Evolutionary conservation across 2,797 vertebrate species (phyloP), one percentile per base, ranked within the genome.

Genomic region (Labroides dimidiatus): DNA sequence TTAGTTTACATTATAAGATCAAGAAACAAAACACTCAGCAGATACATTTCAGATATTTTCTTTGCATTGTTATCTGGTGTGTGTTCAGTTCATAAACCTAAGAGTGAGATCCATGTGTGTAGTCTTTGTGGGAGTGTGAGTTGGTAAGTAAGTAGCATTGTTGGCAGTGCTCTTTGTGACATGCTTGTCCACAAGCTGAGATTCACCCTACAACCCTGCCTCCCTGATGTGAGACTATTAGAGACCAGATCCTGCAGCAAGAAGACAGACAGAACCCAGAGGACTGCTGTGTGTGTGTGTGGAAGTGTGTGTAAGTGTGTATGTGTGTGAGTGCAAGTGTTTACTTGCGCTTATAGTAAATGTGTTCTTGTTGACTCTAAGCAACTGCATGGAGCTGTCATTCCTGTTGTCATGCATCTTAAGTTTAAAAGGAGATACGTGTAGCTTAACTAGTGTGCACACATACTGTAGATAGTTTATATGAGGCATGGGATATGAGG

Each of bases 201-300:
- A 80, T 67, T 82, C 70, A 77, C 48, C 66, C 54, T 20, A 45
- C 61, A 73, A 56, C 67, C 61, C 80, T 49, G 69, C 45, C 63
- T 63, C 44, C 63, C 68, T 64, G 54, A 78, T 68, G 65, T 71
- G 75, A 81, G 71, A 48, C 63, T 19, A 60, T 65, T 50, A 60
- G n/a, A 51, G 43, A 70, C 24, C 15, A 27, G 24, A 57, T 19
- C 69, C 75, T 67, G 59, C 45, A 62, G 48, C 16, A 5, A 68
- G 58, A 67, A 15, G 56, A 78, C 47, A 70, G 27, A 65, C 5
- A 65, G 19, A 33, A 50, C 59, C 55, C 57, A 64, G 50, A 58
- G 49, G 51, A 10, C 12, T 10, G 39, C 6, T 19, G 8, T 27
- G 21, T 54, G 54, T 19, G 7, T 27, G 21, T 54, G 54, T 44